Conservation (phyloP, 2,797 vertebrate species). For the Cossypha polioptera region DNA sequence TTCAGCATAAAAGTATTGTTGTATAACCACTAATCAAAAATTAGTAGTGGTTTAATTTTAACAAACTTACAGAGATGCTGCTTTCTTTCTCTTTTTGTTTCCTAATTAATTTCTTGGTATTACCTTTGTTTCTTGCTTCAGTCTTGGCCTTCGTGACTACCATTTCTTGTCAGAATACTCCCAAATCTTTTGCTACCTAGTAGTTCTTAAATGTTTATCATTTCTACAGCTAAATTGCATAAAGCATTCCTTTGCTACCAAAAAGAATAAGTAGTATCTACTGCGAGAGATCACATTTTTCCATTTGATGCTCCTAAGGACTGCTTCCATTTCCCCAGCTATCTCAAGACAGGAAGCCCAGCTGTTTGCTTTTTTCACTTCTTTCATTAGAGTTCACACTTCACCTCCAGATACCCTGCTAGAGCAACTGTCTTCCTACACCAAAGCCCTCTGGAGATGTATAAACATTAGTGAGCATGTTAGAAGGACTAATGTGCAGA, state of each 20-base stretch:
- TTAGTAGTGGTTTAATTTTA: background rate
- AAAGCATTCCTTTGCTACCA: background rate
- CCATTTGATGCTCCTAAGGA: background rate
- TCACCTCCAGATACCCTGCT: conserved; percentile 10
- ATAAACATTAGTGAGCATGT: conserved; percentile 47
- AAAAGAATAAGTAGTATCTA: background rate
- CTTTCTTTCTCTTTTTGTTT: background rate
- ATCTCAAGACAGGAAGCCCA: background rate
- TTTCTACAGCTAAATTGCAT: background rate
- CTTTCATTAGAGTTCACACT: conserved; percentile 55
- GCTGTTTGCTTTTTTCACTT: conserved; percentile 61
- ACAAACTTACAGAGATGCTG: background rate
- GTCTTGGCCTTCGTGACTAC: background rate
- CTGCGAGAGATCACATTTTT: background rate
- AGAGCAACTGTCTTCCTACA: conserved; percentile 36
- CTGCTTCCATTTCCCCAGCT: conserved; percentile 10
- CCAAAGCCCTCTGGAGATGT: conserved; percentile 35
- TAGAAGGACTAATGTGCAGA: conserved; percentile 38
- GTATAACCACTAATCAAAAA: background rate
- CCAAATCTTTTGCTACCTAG: background rate
- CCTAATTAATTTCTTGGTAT: background rate
- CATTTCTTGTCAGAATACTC: background rate
- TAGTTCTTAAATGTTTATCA: background rate
- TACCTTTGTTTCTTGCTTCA: background rate
- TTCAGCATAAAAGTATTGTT: background rate